These are phyloP conservation scores for Sycophila sp. DNA, from an alignment of 1,140 invertebrate species.

Conservation along the genomic window DNA sequence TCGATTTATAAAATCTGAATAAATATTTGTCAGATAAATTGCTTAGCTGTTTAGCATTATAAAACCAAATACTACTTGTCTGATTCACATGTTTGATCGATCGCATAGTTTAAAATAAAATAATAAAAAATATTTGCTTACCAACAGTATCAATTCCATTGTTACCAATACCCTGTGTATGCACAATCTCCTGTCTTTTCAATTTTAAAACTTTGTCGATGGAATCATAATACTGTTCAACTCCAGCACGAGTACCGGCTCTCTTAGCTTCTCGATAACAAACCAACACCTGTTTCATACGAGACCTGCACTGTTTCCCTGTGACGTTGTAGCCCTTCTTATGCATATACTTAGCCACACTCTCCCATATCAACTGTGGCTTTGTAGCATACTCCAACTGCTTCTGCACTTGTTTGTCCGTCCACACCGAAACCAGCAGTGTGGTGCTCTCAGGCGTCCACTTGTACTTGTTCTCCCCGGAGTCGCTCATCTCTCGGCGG, in stretches of 20 bases:
- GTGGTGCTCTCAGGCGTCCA: slow-evolving; percentile 64
- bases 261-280: slow-evolving; percentile 63
- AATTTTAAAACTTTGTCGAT: slow-evolving; percentile 59
- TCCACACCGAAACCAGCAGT: slow-evolving; percentile 62
- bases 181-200: slow-evolving; percentile 50
- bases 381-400: slow-evolving; percentile 57
- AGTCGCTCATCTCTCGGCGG: slow-evolving; percentile 18
- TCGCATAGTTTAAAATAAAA: slow-evolving; percentile 11
- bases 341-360: slow-evolving; percentile 60
- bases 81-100: too few species aligned
- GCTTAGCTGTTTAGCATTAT: too few species aligned
- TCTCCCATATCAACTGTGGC: slow-evolving; percentile 63
- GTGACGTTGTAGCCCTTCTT: slow-evolving; percentile 63
- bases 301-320: slow-evolving; percentile 61
- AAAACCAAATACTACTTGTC: too few species aligned
- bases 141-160: slow-evolving; percentile 60
- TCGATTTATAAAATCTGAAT: slow-evolving; percentile 8
- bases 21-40: slow-evolving; percentile 1
- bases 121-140: slow-evolving; percentile 41
- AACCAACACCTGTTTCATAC: slow-evolving; percentile 63
- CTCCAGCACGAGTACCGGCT: slow-evolving; percentile 54
- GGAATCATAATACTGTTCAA: slow-evolving; percentile 63
- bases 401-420: slow-evolving; percentile 63
- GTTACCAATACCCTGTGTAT: slow-evolving; percentile 42
- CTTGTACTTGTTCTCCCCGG: slow-evolving; percentile 55